Evolutionary conservation across 1,140 invertebrate genomes (phyloP).

Genomic region (Papilio machaon): DNA sequence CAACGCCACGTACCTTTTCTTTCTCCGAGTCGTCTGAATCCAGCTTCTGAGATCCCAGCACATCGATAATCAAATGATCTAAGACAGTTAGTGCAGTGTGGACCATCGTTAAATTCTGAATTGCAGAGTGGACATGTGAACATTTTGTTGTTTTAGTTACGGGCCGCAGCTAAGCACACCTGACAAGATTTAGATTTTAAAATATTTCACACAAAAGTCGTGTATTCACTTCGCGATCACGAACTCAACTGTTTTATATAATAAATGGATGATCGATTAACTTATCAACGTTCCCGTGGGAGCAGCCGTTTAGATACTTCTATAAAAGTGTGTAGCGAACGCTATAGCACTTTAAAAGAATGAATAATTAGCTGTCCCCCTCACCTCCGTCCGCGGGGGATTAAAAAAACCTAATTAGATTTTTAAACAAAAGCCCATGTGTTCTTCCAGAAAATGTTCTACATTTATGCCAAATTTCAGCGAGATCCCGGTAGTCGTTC

Average conservation of each 20-base stretch:
- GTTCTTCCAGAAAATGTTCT: too few relatives aligned
- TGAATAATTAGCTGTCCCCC: neutral
- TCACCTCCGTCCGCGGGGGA: too few relatives aligned
- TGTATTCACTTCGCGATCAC: too few relatives aligned
- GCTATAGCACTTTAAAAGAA: neutral
- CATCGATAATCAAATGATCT: neutral
- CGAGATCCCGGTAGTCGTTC: too few relatives aligned
- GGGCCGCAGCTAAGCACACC: too few relatives aligned
- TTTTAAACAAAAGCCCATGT: too few relatives aligned
- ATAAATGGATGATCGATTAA: slow-evolving; percentile 35
- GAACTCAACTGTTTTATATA: slow-evolving; percentile 5
- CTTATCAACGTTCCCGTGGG: slow-evolving; percentile 33
- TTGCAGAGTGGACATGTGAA: neutral
- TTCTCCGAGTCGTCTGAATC: slow-evolving; percentile 46
- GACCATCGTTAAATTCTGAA: neutral
- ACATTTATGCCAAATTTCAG: too few relatives aligned
- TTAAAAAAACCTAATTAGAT: too few relatives aligned
- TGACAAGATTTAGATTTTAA: too few relatives aligned
- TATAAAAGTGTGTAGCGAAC: neutral
- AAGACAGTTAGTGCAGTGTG: neutral
- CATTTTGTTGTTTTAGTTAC: too few relatives aligned
- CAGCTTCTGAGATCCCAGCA: neutral
- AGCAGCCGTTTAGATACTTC: neutral
- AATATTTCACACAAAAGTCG: too few relatives aligned
- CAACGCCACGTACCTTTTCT: slow-evolving; percentile 46